Conservation (phyloP, 2,888 invertebrate species). For the Aporophyla lueneburgensis region DNA sequence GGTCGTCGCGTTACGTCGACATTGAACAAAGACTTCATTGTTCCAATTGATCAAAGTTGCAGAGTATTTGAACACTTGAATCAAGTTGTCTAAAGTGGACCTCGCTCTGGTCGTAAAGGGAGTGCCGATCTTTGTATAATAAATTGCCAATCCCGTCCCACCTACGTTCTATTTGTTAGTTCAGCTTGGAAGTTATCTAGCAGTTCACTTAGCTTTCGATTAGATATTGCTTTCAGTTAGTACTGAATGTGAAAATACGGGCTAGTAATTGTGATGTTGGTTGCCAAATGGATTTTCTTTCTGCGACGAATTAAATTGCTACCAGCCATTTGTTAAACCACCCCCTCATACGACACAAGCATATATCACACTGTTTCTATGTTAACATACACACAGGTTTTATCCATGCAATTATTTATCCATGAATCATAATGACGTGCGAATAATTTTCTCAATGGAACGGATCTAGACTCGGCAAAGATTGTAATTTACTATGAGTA, state of each 20-base stretch:
- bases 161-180: conserved; percentile 29
- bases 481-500: conserved; percentile 54
- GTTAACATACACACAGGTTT: conserved; percentile 52
- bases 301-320: background rate
- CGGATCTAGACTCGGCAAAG: conserved; percentile 39
- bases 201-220: conserved; percentile 23
- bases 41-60: conserved; percentile 52
- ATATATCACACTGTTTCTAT: conserved; percentile 19
- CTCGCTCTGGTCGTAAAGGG: conserved; percentile 54
- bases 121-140: conserved; percentile 56
- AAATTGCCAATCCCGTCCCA: conserved; percentile 52
- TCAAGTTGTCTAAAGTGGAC: conserved; percentile 46
- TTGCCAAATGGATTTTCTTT: conserved; percentile 1
- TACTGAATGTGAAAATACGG: background rate
- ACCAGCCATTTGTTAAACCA: background rate
- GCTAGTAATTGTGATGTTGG: background rate
- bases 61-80: conserved; percentile 49
- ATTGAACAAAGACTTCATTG: conserved; percentile 21
- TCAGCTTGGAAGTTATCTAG: conserved; percentile 40
- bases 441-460: conserved; percentile 52
- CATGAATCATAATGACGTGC: conserved; percentile 57
- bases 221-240: conserved; percentile 23
- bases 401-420: conserved; percentile 53
- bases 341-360: conserved; percentile 1
- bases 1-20: background rate